Base-by-base conservation (phyloP, 2,888 invertebrate genomes). In the Cordylochernes scorpioides region DNA sequence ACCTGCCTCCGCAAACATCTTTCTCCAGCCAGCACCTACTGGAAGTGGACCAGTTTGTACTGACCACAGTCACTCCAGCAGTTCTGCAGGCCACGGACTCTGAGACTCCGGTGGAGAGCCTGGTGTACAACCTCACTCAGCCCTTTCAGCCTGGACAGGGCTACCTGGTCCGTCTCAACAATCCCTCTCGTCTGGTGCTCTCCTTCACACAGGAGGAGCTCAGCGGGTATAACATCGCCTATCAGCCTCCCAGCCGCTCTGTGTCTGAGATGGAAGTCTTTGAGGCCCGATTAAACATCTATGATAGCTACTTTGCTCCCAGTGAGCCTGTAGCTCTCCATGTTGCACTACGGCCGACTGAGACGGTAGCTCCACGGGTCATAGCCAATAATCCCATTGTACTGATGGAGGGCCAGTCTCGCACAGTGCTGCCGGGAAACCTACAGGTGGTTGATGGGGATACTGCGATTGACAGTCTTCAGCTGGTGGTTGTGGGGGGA, bases 11-110 rank as follows among this genome's bases (percentile, higher is more conserved):
- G 1, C 43, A 46, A 25, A 46, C 48, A 12, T 46, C 50, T 8
- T 47, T 45, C 38, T 44, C 46, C 38, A 48, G 47, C 21, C 46
- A 46, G 43, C 47, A 48, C 32, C 47, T 50, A 34, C 47, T 52
- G 48, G 51, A 50, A 32, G 51, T 51, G 7, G 49, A 49, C 31
- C 48, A 53, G 40, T 51, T 47, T 31, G 44, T 49, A 12, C 39
- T 51, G 26, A 44, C 49, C 3, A 45, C 49, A 2, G 43, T 53
- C n/a, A 46, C 49, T 26, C 46, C 49, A 2, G 45, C 46, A 9
- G 46, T 51, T 6, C 45, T 53, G 19, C 48, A 48, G 2, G 52
- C 51, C 5, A 45, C 46, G 30, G 53, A 53, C 37, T 47, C 47
- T 26, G 53, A 52, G 39, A 52, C 50, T 4, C 43, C 48, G 3